Percentiles rank a stretch among this genome's conserved stretches.
These are phyloP conservation scores for Ataeniobius toweri DNA, from an alignment of 2,797 vertebrate genomes.

Conservation along the genomic window DNA sequence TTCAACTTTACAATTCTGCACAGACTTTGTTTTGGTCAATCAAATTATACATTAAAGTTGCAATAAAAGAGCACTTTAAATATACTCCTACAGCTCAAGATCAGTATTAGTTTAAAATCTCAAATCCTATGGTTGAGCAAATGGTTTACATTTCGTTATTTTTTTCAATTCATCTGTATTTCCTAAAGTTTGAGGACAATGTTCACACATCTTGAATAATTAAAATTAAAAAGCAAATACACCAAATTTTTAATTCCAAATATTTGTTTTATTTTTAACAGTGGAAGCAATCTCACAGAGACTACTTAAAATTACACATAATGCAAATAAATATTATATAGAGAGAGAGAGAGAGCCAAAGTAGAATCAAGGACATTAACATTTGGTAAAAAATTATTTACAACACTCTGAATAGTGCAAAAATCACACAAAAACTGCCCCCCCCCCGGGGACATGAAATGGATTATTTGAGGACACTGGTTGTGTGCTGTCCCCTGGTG, in stretches of 20 bases:
- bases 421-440: conserved; percentile 70
- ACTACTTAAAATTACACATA: conserved; percentile 80
- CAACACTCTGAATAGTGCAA: conserved; percentile 84
- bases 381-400: conserved; percentile 81
- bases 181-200: not conserved
- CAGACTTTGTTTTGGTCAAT: no score
- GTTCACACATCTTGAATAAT: not conserved
- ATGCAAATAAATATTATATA: conserved; percentile 79
- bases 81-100: no score
- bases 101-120: not conserved
- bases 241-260: conserved; percentile 51
- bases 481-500: conserved; percentile 60
- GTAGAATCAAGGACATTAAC: conserved; percentile 75
- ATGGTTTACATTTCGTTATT: not conserved
- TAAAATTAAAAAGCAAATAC: not conserved
- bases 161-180: not conserved
- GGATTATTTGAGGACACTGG: conserved; percentile 58
- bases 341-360: conserved; percentile 40
- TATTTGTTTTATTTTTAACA: conserved; percentile 81
- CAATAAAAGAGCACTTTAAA: no score
- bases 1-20: no score
- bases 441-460: conserved; percentile 67
- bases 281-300: conserved; percentile 85
- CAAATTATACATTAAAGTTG: no score
- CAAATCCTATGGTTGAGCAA: not conserved